Evolutionary conservation across 92 coral and sea anemone species (phyloP).

Genomic region (Porites divaricata): DNA sequence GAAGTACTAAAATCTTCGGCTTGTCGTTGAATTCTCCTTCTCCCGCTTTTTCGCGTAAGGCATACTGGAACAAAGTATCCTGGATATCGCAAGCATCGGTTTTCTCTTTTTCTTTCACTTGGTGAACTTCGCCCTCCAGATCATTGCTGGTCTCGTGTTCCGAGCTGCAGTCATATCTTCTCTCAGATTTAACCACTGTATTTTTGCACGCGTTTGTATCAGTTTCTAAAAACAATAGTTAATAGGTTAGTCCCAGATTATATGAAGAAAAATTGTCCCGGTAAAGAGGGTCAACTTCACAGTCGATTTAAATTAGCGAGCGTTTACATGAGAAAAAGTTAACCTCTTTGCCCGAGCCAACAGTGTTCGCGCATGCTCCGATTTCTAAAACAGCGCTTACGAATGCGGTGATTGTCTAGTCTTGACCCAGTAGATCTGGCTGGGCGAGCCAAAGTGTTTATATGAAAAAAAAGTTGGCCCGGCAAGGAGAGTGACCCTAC

Average conservation of each 20-base stretch:
- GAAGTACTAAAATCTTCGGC: slow-evolving; percentile 27
- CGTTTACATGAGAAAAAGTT: too few relatives aligned
- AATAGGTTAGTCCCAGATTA: not conserved
- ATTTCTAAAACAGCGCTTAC: too few relatives aligned
- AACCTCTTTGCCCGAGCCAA: too few relatives aligned
- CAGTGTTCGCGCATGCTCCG: too few relatives aligned
- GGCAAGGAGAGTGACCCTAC: too few relatives aligned
- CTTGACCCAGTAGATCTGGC: too few relatives aligned
- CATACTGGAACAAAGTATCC: not conserved
- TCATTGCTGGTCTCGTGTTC: slow-evolving; percentile 9
- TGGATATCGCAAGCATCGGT: not conserved
- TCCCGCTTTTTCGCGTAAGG: not conserved
- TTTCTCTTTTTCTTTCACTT: not conserved
- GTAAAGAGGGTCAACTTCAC: too few relatives aligned
- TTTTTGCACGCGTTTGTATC: not conserved
- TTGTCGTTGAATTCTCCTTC: not conserved
- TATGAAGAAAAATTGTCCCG: too few relatives aligned
- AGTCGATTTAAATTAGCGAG: too few relatives aligned
- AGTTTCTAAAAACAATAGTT: not conserved
- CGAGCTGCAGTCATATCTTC: slow-evolving; percentile 7
- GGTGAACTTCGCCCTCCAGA: not conserved
- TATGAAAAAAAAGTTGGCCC: too few relatives aligned
- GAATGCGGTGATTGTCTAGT: too few relatives aligned
- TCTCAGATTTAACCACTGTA: not conserved
- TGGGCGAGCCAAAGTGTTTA: too few relatives aligned